Conservation (phyloP, 2,113 vertebrate species). For the Otus sunia region DNA sequence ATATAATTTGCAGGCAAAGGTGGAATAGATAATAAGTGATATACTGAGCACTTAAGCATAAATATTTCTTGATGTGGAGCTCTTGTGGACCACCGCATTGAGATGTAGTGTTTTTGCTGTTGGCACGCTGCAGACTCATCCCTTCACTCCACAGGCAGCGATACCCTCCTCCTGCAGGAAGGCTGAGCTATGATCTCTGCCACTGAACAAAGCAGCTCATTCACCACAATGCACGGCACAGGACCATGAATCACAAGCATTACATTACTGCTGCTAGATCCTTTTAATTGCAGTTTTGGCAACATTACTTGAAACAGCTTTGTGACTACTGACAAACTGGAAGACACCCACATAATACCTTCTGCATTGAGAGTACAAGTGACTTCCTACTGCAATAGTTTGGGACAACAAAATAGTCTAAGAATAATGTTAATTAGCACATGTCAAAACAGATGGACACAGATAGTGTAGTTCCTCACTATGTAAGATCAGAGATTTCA, state of each 20-base stretch:
- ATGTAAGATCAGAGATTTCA: neutral
- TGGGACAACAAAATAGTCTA: neutral
- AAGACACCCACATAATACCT: slow-evolving; percentile 26
- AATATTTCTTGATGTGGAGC: neutral
- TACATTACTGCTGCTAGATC: neutral
- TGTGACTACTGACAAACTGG: slow-evolving; percentile 33
- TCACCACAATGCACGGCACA: neutral
- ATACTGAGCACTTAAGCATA: neutral
- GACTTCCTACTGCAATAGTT: neutral
- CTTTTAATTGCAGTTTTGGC: neutral
- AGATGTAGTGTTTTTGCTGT: neutral
- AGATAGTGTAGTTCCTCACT: neutral
- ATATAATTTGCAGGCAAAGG: neutral
- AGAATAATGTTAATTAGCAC: neutral
- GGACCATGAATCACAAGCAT: neutral
- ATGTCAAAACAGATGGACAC: neutral
- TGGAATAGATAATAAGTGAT: neutral
- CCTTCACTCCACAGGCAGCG: neutral
- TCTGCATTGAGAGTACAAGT: neutral
- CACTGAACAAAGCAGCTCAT: neutral
- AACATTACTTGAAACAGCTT: neutral
- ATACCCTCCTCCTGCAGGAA: neutral
- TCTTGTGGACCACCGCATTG: neutral
- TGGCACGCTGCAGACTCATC: neutral
- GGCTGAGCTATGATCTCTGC: neutral